Percentiles rank a stretch among this genome's conserved stretches.
Conservation (phyloP, 35 echinoderm and acorn worm species). For the Apostichopus parvimensis region DNA sequence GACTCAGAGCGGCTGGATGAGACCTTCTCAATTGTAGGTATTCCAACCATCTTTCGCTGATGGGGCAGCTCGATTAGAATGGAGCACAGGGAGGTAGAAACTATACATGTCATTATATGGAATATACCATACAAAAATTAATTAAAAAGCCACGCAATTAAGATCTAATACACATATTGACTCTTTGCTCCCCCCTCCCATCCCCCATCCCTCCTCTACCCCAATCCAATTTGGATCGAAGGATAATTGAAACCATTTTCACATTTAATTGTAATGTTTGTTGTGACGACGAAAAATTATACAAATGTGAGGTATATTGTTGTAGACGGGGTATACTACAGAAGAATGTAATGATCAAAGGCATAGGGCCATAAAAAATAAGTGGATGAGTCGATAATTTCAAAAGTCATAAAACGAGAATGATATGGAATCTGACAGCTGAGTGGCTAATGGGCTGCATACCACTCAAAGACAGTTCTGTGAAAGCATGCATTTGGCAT, state of each 20-base stretch:
- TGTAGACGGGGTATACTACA: background rate
- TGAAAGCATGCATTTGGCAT: no score
- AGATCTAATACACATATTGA: no score
- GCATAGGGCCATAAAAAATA: background rate
- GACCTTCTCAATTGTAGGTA: background rate
- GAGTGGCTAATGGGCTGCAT: background rate
- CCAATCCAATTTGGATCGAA: no score
- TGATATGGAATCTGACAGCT: background rate
- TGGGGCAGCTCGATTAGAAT: background rate
- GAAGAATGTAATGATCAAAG: conserved; percentile 4
- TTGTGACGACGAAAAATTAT: no score
- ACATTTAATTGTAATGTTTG: no score
- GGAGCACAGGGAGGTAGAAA: background rate
- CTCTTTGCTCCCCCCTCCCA: no score
- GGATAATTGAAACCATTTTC: no score
- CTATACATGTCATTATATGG: background rate
- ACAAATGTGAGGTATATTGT: background rate
- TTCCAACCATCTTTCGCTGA: conserved; percentile 26
- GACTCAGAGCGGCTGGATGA: conserved; percentile 30
- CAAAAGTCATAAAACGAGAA: conserved; percentile 1
- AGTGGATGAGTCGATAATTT: background rate
- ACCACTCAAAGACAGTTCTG: background rate
- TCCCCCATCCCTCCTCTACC: no score
- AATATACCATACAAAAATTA: background rate
- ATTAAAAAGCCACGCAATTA: no score